These are phyloP conservation scores for Noctua fimbriata DNA, from an alignment of 2,888 invertebrate species.

Conservation along the genomic window DNA sequence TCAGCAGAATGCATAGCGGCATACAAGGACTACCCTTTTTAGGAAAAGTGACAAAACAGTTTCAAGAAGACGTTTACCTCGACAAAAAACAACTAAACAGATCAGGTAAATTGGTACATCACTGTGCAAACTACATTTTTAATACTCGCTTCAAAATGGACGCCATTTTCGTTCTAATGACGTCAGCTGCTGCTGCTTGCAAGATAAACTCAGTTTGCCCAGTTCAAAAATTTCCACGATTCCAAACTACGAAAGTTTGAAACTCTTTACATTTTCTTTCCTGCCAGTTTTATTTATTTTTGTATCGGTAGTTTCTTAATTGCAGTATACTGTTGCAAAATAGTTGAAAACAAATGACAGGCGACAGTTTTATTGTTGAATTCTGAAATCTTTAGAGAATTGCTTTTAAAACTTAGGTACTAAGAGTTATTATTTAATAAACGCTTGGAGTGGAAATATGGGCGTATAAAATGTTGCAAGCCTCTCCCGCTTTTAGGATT, in stretches of 20 bases:
- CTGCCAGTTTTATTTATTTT: constrained; percentile 50
- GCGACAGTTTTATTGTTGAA: constrained; percentile 3
- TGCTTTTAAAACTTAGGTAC: not conserved
- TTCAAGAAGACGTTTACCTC: not conserved
- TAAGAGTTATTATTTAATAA: constrained; percentile 6
- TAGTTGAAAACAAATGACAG: constrained; percentile 14
- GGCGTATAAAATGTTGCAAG: constrained; percentile 16
- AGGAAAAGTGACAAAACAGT: not conserved
- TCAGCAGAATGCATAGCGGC: not conserved
- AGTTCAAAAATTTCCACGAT: constrained; percentile 59
- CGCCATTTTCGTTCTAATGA: constrained; percentile 50
- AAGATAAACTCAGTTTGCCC: constrained; percentile 61
- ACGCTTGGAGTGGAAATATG: not conserved
- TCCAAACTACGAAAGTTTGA: constrained; percentile 47
- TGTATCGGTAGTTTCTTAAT: constrained; percentile 57
- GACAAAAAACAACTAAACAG: not conserved
- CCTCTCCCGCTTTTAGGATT: constrained; percentile 6
- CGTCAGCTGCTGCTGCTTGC: constrained; percentile 65
- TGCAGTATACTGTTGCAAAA: constrained; percentile 39
- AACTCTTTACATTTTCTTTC: constrained; percentile 53
- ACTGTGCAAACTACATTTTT: constrained; percentile 18
- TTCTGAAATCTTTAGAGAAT: too few species aligned
- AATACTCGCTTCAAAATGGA: constrained; percentile 10
- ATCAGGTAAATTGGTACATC: not conserved
- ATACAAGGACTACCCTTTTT: not conserved